Base-by-base conservation (phyloP, 2,888 invertebrate genomes). In the Ectemnius continuus region DNA sequence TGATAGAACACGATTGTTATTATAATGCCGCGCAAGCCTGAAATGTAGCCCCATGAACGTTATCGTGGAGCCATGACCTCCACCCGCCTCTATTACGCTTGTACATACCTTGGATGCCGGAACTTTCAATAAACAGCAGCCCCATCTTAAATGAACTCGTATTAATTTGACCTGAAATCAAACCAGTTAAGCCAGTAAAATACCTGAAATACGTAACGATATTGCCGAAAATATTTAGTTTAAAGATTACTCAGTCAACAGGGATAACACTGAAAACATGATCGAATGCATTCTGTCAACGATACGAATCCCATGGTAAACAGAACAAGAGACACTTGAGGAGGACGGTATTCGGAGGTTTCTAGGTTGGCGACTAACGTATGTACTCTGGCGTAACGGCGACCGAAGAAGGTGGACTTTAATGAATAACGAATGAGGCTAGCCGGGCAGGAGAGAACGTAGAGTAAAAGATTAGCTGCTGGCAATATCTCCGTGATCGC, bases 391-490 rank as follows among this genome's bases (percentile, higher is more conserved):
- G 52, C 61, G 70, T 58, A 60, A 46, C 14, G 60, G 52, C 60
- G 61, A 58, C 62, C 67, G 74, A 82, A 68, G 71, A 70, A 76
- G 78, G 67, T 74, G 74, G 81, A 77, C 77, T 70, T 79, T 81
- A 83, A 83, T 83, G 83, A 83, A 81, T 83, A 83, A 83, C 77
- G 81, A 78, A 83, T 75, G 81, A 83, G 71, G 67, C 64, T 61
- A 69, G 69, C 59, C 23, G 71, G 71, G 71, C 77, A 73, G 68
- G 75, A 73, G 67, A 64, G 77, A 36, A 11, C 36, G 74, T 64
- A 70, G 70, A 77, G 81, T 76, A 77, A 80, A 77, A 80, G 84
- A 84, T 78, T 77, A 75, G 80, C 77, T 72, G 46, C 73, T 52
- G 61, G 70, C 70, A 75, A 76, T 78, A 80, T 80, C 73, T 76